Evolutionary conservation across 2,888 invertebrate genomes (phyloP).

Genomic region (Leptura quadrifasciata): DNA sequence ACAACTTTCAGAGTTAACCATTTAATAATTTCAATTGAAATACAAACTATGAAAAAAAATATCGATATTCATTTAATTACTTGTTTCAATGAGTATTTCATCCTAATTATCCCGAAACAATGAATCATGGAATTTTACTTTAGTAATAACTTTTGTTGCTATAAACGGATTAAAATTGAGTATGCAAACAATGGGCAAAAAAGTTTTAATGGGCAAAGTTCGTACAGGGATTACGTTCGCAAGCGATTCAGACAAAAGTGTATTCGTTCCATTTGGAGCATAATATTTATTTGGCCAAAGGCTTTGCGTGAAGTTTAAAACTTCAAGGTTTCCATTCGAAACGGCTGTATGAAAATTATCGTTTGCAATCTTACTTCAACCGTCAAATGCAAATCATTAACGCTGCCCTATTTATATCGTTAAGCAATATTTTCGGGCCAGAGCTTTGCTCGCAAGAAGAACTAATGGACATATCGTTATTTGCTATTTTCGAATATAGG

Average conservation of each 20-base stretch:
- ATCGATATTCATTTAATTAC: too few species aligned
- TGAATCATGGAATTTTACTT: not conserved
- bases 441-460: too few species aligned
- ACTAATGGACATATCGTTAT: too few species aligned
- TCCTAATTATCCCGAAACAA: too few species aligned
- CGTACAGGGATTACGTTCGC: not conserved
- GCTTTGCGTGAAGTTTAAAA: not conserved
- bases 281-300: conserved; percentile 2
- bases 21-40: too few species aligned
- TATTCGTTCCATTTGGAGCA: not conserved
- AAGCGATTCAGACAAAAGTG: not conserved
- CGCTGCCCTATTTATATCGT: not conserved
- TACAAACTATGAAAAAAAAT: too few species aligned
- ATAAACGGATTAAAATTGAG: conserved; percentile 5
- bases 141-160: not conserved
- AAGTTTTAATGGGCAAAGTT: conserved; percentile 4
- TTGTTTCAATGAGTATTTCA: too few species aligned
- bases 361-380: not conserved
- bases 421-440: too few species aligned
- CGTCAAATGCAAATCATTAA: not conserved
- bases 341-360: not conserved
- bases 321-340: not conserved
- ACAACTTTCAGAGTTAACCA: too few species aligned
- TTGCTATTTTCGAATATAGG: too few species aligned
- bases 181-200: not conserved